These are phyloP conservation scores for Tupaia tana DNA, from an alignment of 2,113 vertebrate genomes.

Conservation along the genomic window DNA sequence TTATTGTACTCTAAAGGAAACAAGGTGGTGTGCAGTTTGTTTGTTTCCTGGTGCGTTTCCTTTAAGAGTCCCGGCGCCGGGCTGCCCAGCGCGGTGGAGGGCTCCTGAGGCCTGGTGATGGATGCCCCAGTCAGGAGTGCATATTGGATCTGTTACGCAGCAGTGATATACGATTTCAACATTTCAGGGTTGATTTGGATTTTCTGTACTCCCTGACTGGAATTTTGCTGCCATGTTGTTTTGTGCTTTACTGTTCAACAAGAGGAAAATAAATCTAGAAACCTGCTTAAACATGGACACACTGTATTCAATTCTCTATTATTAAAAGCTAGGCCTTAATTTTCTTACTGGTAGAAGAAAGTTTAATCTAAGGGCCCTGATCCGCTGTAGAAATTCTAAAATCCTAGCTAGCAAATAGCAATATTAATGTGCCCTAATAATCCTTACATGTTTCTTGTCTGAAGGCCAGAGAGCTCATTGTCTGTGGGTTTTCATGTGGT, in stretches of 20 bases:
- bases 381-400: neutral
- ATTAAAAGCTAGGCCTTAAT: neutral
- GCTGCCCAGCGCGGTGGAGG: neutral
- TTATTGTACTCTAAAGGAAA: neutral
- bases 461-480: neutral
- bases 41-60: neutral
- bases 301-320: neutral
- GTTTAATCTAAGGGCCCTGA: neutral
- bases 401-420: neutral
- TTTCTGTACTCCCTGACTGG: slow-evolving; percentile 62
- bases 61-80: neutral
- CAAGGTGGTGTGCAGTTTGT: neutral
- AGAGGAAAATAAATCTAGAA: slow-evolving; percentile 54
- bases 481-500: slow-evolving; percentile 9
- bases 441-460: neutral
- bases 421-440: neutral
- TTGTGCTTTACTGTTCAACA: slow-evolving; percentile 31
- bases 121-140: slow-evolving; percentile 64
- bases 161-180: slow-evolving; percentile 69
- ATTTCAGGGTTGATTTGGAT: slow-evolving; percentile 49
- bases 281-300: neutral
- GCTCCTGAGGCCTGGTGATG: slow-evolving; percentile 71
- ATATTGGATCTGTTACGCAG: slow-evolving; percentile 70
- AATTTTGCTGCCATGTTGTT: slow-evolving; percentile 54
- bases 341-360: neutral